phyloP scores from a whole-genome alignment of 2,888 invertebrate species.

The Drepanosiphum platanoidis region DNA sequence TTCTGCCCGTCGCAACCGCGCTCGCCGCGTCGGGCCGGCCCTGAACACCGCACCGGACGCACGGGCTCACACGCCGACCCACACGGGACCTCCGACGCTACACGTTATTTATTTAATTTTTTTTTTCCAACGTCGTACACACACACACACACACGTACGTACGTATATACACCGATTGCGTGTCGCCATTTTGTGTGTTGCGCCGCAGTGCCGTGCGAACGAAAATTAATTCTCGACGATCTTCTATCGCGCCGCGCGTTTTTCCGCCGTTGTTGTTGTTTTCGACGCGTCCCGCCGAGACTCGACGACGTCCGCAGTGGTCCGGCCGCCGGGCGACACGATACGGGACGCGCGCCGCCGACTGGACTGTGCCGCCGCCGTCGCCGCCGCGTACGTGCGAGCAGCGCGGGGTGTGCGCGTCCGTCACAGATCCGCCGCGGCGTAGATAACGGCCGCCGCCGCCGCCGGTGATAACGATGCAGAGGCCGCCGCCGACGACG shows the following conservation, averaged over 20 bases:
- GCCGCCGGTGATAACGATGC: constrained; percentile 59
- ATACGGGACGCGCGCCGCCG: constrained; percentile 58
- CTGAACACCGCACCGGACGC: constrained; percentile 38
- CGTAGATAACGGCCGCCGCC: constrained; percentile 60
- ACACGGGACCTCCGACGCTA: constrained; percentile 2
- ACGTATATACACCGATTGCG: background rate
- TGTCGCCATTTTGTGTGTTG: constrained; percentile 60
- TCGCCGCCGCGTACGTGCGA: constrained; percentile 34
- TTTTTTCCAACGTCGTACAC: constrained; percentile 12
- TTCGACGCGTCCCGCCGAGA: constrained; percentile 7
- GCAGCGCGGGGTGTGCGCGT: constrained; percentile 60
- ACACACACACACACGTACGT: background rate
- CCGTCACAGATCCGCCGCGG: constrained; percentile 58
- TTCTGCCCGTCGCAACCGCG: constrained; percentile 51
- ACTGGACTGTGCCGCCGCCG: constrained; percentile 57
- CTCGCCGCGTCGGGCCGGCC: constrained; percentile 53
- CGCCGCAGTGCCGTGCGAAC: constrained; percentile 4
- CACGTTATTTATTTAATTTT: constrained; percentile 51
- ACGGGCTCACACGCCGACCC: background rate
- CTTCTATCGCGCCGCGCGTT: background rate
- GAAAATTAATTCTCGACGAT: background rate
- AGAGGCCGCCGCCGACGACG: constrained; percentile 33
- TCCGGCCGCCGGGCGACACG: constrained; percentile 38
- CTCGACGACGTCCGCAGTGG: constrained; percentile 22
- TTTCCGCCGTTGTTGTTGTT: no score